Evolutionary conservation across 1,140 invertebrate species (phyloP), one percentile per base, ranked within the genome.

Genomic region (Micrasema longulum): DNA sequence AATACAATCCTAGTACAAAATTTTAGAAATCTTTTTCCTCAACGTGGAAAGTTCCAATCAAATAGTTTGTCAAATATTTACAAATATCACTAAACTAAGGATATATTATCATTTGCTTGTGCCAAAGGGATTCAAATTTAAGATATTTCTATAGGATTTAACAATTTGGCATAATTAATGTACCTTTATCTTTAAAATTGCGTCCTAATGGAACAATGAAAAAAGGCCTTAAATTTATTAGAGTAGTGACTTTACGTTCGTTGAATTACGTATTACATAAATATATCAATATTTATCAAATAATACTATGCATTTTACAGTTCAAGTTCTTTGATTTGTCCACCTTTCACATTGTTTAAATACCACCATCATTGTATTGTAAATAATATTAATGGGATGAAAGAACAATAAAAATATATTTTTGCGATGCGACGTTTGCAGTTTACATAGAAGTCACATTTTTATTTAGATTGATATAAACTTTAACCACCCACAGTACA

Each of bases 141-240:
- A 26, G 7, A 43, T 31, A 20, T 23, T 11, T 23, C 12, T 64
- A 22, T 64, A 14, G 45, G 11, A 23, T 64, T 64, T 64, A 45
- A 64, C 23, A 11, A 64, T 64, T 64, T 64, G 41, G 45, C 41
- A 64, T 64, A 31, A 16, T 18, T 41, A 11, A 60, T 12, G 18
- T 31, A 38, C 26, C 26, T 31, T 31, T 47, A 66, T 67, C 38
- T 43, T 31, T 53, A 53, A 68, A 55, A 67, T 75, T 75, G 66
- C 74, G 74, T 75, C 74, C 74, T 62, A 72, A 69, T 66, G 70
- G 70, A 75, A 72, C 74, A 75, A 75, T 75, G 74, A 72, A 75
- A 66, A 63, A 75, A 75, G 71, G 74, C 70, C 74, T 75, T 75
- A 75, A 75, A 71, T 12, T 64, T 64, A 60, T 18, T 64, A 64